Percentiles rank a stretch among this genome's conserved stretches.
Evolutionary conservation across 64 coral and sea anemone species (phyloP).

Genomic region (Trachythela sp.): DNA sequence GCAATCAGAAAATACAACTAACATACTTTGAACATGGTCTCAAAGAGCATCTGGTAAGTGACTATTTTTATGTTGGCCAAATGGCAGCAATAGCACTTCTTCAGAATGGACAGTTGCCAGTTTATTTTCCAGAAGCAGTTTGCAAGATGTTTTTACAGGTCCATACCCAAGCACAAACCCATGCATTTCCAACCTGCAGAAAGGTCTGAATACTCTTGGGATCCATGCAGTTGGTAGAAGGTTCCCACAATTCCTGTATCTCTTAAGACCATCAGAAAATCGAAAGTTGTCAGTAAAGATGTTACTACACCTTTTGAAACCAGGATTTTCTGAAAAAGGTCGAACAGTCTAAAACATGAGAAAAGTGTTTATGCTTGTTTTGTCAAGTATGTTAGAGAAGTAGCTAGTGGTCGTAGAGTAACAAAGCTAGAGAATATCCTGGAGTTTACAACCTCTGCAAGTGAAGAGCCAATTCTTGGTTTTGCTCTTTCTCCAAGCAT

Average conservation of each 20-base stretch:
- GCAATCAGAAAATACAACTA: neutral
- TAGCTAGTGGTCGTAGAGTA: no score
- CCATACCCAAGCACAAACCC: neutral
- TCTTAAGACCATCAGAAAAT: no score
- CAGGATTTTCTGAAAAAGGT: neutral
- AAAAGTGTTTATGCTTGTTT: no score
- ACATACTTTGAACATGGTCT: neutral
- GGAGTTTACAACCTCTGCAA: neutral
- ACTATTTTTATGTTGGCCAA: neutral
- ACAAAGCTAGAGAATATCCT: no score
- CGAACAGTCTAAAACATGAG: neutral
- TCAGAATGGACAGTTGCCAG: neutral
- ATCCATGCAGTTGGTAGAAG: neutral
- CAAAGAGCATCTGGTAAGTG: neutral
- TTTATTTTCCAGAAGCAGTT: no score
- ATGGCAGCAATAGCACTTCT: conserved; percentile 2
- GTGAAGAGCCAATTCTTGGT: no score
- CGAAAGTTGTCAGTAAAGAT: no score
- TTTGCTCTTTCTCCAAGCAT: no score
- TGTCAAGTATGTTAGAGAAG: no score
- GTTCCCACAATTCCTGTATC: no score
- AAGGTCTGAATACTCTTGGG: neutral
- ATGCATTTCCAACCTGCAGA: neutral
- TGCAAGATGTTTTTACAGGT: neutral
- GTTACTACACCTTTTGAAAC: no score